phyloP scores from a whole-genome alignment of 1,140 invertebrate species.

The Drosophila ambigua region DNA sequence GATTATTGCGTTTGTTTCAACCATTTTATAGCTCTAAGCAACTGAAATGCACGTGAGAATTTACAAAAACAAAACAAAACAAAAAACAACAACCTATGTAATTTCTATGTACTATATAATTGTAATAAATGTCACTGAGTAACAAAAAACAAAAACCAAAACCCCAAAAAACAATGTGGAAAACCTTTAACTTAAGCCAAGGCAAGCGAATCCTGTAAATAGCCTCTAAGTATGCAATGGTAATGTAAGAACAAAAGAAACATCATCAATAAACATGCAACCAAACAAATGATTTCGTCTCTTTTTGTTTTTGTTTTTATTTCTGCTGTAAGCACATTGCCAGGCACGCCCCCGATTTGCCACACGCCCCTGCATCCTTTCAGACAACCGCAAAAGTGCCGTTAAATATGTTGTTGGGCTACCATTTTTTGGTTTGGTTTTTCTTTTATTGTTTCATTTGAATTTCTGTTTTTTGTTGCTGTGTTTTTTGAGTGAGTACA shows the following conservation, averaged over 20 bases:
- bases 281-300: slow-evolving; percentile 18
- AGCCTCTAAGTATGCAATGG: slow-evolving; percentile 65
- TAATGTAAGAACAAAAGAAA: slow-evolving; percentile 61
- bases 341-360: slow-evolving; percentile 19
- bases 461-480: background rate
- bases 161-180: too few relatives aligned
- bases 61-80: slow-evolving; percentile 49
- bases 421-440: slow-evolving; percentile 21
- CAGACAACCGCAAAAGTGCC: slow-evolving; percentile 60
- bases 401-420: slow-evolving; percentile 55
- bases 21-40: slow-evolving; percentile 74
- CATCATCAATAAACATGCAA: slow-evolving; percentile 66
- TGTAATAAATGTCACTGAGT: slow-evolving; percentile 40
- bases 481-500: slow-evolving; percentile 16
- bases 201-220: slow-evolving; percentile 66
- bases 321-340: background rate
- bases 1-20: slow-evolving; percentile 41
- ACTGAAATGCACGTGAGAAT: slow-evolving; percentile 83
- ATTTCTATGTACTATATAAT: slow-evolving; percentile 36
- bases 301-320: background rate
- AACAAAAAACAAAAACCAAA: background rate
- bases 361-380: background rate
- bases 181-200: slow-evolving; percentile 27
- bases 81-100: slow-evolving; percentile 25
- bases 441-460: slow-evolving; percentile 32